phyloP scores from a whole-genome alignment of 2,888 invertebrate genomes.

The Hecatera dysodea region DNA sequence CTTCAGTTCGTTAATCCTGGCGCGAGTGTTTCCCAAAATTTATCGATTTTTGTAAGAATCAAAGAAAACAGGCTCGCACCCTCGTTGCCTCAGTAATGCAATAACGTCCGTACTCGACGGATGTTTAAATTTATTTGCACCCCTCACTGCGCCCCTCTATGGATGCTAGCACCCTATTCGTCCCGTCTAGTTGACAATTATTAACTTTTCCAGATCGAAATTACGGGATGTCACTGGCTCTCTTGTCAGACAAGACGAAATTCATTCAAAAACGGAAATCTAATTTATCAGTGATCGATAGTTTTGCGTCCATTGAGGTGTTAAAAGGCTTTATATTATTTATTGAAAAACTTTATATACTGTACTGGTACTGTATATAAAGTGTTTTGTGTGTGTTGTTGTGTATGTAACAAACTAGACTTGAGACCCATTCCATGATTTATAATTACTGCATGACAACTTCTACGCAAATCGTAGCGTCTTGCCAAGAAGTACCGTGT shows the following conservation, averaged over 20 bases:
- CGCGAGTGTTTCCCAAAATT: constrained; percentile 58
- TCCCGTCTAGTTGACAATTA: constrained; percentile 68
- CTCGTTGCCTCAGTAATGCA: constrained; percentile 76
- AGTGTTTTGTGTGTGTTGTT: no score
- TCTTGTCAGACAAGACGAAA: constrained; percentile 32
- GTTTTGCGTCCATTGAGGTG: background rate
- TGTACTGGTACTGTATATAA: no score
- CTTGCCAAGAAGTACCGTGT: no score
- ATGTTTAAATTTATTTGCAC: constrained; percentile 82
- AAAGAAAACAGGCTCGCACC: constrained; percentile 64
- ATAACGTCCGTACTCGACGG: constrained; percentile 74
- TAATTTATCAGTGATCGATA: constrained; percentile 18
- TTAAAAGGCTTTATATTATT: constrained; percentile 2
- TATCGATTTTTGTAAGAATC: constrained; percentile 66
- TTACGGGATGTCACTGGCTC: constrained; percentile 49
- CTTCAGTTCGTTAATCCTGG: constrained; percentile 57
- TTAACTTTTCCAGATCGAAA: constrained; percentile 67
- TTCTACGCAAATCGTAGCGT: constrained; percentile 35
- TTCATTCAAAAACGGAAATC: constrained; percentile 23
- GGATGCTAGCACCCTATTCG: constrained; percentile 60
- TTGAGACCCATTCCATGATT: constrained; percentile 8
- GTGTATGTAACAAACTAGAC: no score
- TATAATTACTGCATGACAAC: background rate
- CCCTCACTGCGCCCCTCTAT: constrained; percentile 63
- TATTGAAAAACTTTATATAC: no score